Base-by-base conservation (phyloP, 1,140 invertebrate genomes). In the Drosophila elegans region DNA sequence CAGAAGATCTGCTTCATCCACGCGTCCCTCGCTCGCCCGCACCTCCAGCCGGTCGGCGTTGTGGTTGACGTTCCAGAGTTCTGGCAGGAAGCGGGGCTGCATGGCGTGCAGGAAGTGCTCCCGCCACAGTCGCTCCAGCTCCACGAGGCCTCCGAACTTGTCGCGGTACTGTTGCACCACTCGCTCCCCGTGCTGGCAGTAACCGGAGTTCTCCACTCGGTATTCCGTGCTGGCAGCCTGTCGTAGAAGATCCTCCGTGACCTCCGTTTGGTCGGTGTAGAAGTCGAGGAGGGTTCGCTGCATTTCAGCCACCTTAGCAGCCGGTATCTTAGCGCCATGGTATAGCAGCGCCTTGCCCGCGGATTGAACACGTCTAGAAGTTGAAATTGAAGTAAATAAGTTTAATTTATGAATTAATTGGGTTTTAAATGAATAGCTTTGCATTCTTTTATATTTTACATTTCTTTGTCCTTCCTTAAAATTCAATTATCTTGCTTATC, bases 51-150 rank as follows among this genome's bases (percentile, higher is more conserved):
- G 92, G 51, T 95, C 93, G 52, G 94, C 94, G 78, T 95, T 96
- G 77, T 97, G 96, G 69, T 94, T 94, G 13, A 96, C 92, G 52
- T 96, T 97, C 97, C 97, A 97, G 45, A 96, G 92, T 4, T 94
- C 91, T 0, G 97, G 97, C 81, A 97, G 93, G 92, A 93, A 95
- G 41, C 94, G 91, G 0, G 97, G 97, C 34, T 95, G 91, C 96
- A 97, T 97, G 2, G 93, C 94, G 0, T 93, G 82, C 6, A 97
- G 76, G 90, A 97, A 97, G 91, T 97, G 96, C 85, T 96, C 93
- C 9, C 97, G 93, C 96, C 97, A 97, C 55, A 95, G 78, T 67
- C 94, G 94, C 85, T 97, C 96, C 44, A 97, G 93, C 46, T 93
- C 93, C 1, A 96, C 91, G 2, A 97, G 92, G n/a, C 96, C 95